Evolutionary conservation across 2,888 invertebrate genomes (phyloP).

Genomic region (Oscheius sp.): DNA sequence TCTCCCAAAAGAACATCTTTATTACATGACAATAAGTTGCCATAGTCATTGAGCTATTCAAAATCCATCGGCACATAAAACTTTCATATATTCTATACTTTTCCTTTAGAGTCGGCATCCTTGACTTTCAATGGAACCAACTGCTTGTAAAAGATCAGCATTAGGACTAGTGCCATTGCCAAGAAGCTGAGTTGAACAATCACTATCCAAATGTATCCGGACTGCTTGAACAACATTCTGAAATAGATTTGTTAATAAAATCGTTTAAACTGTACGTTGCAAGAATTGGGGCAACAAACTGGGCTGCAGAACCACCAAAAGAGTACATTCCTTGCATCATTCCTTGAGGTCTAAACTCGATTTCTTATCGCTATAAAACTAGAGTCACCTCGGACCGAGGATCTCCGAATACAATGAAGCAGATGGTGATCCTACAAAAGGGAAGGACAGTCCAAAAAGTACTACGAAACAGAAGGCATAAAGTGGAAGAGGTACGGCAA

Average conservation of each 20-base stretch:
- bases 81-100: neutral
- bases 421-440: conserved; percentile 50
- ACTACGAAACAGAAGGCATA: conserved; percentile 48
- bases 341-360: conserved; percentile 39
- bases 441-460: conserved; percentile 52
- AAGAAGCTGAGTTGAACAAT: conserved; percentile 43
- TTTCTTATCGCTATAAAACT: neutral
- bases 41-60: too few species aligned
- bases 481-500: conserved; percentile 47
- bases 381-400: conserved; percentile 52
- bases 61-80: neutral
- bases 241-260: neutral
- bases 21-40: too few species aligned
- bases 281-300: conserved; percentile 53
- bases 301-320: conserved; percentile 54
- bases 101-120: too few species aligned
- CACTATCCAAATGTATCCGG: conserved; percentile 52
- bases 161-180: conserved; percentile 43
- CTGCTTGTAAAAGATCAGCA: conserved; percentile 46
- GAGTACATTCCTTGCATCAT: conserved; percentile 61
- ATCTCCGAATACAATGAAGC: conserved; percentile 52
- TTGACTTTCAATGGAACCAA: conserved; percentile 44
- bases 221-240: conserved; percentile 53
- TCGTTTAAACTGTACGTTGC: conserved; percentile 42
- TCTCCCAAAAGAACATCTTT: too few species aligned